A percentile compares a stretch with the other conserved stretches of the same genome.
Conservation (phyloP, 92 coral and sea anemone species). For the Porites divaricata region DNA sequence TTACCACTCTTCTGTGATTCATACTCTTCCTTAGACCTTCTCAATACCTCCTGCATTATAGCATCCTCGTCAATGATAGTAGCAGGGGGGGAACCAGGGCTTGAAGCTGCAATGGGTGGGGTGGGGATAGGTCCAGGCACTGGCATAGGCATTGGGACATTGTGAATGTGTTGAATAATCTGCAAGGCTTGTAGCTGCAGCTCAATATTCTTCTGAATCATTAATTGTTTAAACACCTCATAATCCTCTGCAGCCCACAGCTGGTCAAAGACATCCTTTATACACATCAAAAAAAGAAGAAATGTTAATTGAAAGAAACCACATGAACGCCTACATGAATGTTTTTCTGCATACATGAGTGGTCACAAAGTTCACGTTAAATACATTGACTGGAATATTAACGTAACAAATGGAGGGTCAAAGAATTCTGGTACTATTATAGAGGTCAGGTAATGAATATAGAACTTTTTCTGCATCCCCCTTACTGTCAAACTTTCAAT, state of each 20-base stretch:
- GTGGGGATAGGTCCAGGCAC: constrained; percentile 8
- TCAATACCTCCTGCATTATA: constrained; percentile 86
- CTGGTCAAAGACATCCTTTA: constrained; percentile 93
- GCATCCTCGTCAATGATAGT: constrained; percentile 78
- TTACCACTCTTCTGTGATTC: constrained; percentile 65
- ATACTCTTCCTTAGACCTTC: constrained; percentile 84
- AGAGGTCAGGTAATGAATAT: too few species aligned
- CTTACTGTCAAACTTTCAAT: too few species aligned
- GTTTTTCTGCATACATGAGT: too few species aligned
- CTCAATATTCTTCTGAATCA: constrained; percentile 92
- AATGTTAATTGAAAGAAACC: too few species aligned
- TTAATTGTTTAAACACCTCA: constrained; percentile 88
- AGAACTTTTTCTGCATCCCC: too few species aligned
- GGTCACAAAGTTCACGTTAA: too few species aligned
- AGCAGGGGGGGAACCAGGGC: constrained; percentile 12
- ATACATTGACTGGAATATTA: too few species aligned
- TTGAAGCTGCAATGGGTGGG: constrained; percentile 12
- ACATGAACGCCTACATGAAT: too few species aligned
- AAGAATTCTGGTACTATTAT: too few species aligned
- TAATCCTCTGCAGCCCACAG: constrained; percentile 97
- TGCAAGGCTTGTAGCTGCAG: constrained; percentile 93
- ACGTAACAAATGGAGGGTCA: too few species aligned
- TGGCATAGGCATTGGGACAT: constrained; percentile 32
- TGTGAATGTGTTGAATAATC: constrained; percentile 77
- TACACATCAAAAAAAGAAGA: not conserved